Base-by-base conservation (phyloP, 2,888 invertebrate species). In the Ernsta delagoae region DNA sequence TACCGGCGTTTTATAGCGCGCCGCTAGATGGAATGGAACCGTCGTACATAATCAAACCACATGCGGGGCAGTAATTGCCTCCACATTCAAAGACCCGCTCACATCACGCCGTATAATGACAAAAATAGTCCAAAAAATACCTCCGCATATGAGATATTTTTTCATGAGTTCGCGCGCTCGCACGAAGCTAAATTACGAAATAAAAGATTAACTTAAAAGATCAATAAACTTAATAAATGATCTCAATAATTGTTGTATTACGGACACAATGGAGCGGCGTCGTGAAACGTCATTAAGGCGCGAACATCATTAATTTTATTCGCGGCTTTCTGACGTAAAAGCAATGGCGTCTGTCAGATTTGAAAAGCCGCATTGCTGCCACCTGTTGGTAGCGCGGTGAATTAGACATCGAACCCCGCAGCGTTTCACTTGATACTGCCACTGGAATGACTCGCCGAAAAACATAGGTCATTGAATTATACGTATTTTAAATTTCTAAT, bases 151-250 rank as follows among this genome's bases (percentile, higher is more conserved):
- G 90, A 92, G 92, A 89, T 92, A 81, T 90, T 92, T 92, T 92
- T 92, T 77, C 75, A 72, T 85, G 86, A 90, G 86, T 92, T 91
- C 90, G 92, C 92, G 90, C 87, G 87, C 89, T 89, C 86, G 88
- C 87, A 85, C 84, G 83, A 77, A 92, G 87, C 90, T 90, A 92
- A 93, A 93, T 93, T 92, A 93, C 92, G 90, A 93, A 92, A 93
- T 92, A 93, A 93, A 93, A 93, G 93, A 93, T 93, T 92, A 92
- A 92, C 86, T 92, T 92, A 92, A 93, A 92, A 92, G 92, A 93
- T 92, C 93, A 93, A 93, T 93, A 93, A 93, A 93, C 92, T 92
- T 93, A 92, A 93, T 92, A 93, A 93, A 93, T 93, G 92, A 92
- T 93, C 93, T 93, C 90, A 93, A 92, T 93, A 93, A 92, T 93